Evolutionary conservation across 2,888 invertebrate genomes (phyloP).

Genomic region (Ferdinandea cuprea): DNA sequence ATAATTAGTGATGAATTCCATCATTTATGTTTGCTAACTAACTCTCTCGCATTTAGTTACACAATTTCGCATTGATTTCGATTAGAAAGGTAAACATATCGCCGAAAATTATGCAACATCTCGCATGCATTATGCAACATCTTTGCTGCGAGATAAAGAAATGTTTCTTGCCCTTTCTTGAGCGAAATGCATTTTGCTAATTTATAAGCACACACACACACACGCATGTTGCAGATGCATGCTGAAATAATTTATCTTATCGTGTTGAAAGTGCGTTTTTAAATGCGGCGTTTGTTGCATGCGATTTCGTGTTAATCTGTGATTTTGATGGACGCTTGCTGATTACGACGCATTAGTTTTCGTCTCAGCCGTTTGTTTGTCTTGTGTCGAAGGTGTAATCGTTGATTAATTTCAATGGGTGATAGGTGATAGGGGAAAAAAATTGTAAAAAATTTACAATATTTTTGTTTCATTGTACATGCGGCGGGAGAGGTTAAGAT

Average conservation of each 20-base stretch:
- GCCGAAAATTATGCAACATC: slow-evolving; percentile 57
- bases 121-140: slow-evolving; percentile 46
- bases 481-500: too few relatives aligned
- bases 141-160: not conserved
- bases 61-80: slow-evolving; percentile 53
- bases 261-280: slow-evolving; percentile 68
- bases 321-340: slow-evolving; percentile 71
- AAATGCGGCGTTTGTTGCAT: slow-evolving; percentile 61
- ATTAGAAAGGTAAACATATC: slow-evolving; percentile 54
- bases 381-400: slow-evolving; percentile 71
- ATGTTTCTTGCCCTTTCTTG: slow-evolving; percentile 4
- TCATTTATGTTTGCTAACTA: not conserved
- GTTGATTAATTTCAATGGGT: slow-evolving; percentile 68
- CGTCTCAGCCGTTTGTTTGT: slow-evolving; percentile 67
- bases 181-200: too few relatives aligned
- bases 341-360: slow-evolving; percentile 68
- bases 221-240: slow-evolving; percentile 14
- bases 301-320: slow-evolving; percentile 63
- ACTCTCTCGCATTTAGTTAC: slow-evolving; percentile 26
- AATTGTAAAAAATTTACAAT: slow-evolving; percentile 48
- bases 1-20: slow-evolving; percentile 8
- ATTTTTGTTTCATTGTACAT: slow-evolving; percentile 49
- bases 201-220: too few relatives aligned
- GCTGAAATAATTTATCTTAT: slow-evolving; percentile 55
- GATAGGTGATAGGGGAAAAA: slow-evolving; percentile 17